A percentile compares a stretch with the other conserved stretches of the same genome.
These are phyloP conservation scores for Drosophila atroscutellata DNA, from an alignment of 2,888 invertebrate species.

Conservation along the genomic window DNA sequence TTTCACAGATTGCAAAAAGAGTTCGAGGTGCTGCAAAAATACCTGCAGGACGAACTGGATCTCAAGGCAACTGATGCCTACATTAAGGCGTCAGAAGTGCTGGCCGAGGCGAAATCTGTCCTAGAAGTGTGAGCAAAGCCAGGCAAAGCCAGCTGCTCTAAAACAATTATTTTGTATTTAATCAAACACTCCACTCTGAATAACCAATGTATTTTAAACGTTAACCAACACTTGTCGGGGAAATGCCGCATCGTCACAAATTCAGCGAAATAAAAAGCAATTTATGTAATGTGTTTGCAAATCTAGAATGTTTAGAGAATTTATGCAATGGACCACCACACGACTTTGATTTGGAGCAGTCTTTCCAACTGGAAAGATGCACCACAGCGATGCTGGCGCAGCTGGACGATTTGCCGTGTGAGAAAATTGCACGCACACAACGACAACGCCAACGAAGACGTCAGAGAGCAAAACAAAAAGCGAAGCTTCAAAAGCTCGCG, in stretches of 20 bases:
- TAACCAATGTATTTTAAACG: slow-evolving; percentile 12
- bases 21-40: slow-evolving; percentile 90
- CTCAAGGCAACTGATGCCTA: slow-evolving; percentile 91
- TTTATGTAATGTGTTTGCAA: slow-evolving; percentile 34
- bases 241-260: slow-evolving; percentile 56
- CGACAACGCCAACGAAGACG: slow-evolving; percentile 44
- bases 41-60: slow-evolving; percentile 91
- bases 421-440: slow-evolving; percentile 32
- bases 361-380: slow-evolving; percentile 18
- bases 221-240: slow-evolving; percentile 49
- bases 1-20: slow-evolving; percentile 88
- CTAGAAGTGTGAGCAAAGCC: slow-evolving; percentile 35
- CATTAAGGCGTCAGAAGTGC: slow-evolving; percentile 88
- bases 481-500: slow-evolving; percentile 10
- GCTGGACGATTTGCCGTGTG: slow-evolving; percentile 40
- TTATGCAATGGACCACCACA: slow-evolving; percentile 8
- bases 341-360: slow-evolving; percentile 15
- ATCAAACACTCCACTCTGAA: slow-evolving; percentile 12
- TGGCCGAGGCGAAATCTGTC: slow-evolving; percentile 88
- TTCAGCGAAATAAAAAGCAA: slow-evolving; percentile 57
- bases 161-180: slow-evolving; percentile 21
- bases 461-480: slow-evolving; percentile 32
- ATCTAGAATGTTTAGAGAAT: slow-evolving; percentile 45
- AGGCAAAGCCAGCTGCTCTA: slow-evolving; percentile 1
- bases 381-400: slow-evolving; percentile 41